Percentiles rank a stretch among this genome's conserved stretches.
These are phyloP conservation scores for Neosilurus hyrtlii DNA, from an alignment of 2,797 vertebrate species.

Conservation along the genomic window DNA sequence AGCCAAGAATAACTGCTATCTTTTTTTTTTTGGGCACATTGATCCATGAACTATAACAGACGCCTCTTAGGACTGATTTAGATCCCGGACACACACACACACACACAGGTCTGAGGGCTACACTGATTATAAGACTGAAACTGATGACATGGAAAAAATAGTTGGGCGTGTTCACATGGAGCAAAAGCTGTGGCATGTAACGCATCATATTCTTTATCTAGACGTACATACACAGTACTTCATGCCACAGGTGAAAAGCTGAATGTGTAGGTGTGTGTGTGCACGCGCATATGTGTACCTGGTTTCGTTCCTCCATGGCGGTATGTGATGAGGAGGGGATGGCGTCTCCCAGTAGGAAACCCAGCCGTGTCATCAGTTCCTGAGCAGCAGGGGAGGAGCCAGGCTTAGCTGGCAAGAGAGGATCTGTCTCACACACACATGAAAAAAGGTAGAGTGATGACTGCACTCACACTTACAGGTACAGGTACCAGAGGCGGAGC, in stretches of 20 bases:
- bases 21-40: conserved; percentile 10
- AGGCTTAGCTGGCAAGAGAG: conserved; percentile 60
- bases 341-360: conserved; percentile 95
- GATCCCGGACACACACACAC: conserved; percentile 9
- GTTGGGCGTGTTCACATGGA: neutral
- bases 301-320: conserved; percentile 80
- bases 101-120: conserved; percentile 13
- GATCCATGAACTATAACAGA: conserved; percentile 40
- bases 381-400: conserved; percentile 91
- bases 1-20: conserved; percentile 38
- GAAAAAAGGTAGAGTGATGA: neutral
- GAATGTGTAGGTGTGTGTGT: neutral
- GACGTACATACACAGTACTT: neutral
- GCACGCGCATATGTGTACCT: conserved; percentile 15
- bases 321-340: conserved; percentile 84
- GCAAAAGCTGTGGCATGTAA: neutral
- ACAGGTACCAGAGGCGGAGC: conserved; percentile 1
- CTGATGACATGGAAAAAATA: neutral
- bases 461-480: conserved; percentile 16
- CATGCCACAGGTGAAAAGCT: conserved; percentile 6
- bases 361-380: conserved; percentile 98
- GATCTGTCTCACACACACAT: conserved; percentile 37
- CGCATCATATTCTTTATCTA: neutral
- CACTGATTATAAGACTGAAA: conserved; percentile 4
- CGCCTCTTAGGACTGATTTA: conserved; percentile 43